Percentiles rank a stretch among this genome's conserved stretches.
Evolutionary conservation across 2,888 invertebrate species (phyloP).

Genomic region (Dioctria linearis): DNA sequence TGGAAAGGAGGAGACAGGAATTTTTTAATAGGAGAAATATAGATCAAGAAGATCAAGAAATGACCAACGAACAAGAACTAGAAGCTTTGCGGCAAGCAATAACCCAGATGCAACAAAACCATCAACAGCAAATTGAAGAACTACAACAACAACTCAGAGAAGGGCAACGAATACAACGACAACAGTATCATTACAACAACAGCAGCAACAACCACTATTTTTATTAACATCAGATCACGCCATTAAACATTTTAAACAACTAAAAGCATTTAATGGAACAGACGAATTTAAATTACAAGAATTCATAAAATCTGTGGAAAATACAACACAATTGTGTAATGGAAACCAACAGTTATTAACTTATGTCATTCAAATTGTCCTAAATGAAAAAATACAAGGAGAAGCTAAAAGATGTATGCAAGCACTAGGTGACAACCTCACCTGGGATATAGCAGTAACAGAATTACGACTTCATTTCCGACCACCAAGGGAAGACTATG

Average conservation of each 20-base stretch:
- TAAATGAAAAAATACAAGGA: conserved; percentile 33
- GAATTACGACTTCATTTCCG: conserved; percentile 35
- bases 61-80: no score
- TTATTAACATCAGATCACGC: no score
- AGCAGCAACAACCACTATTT: no score
- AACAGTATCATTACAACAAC: no score
- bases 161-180: neutral
- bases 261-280: conserved; percentile 10
- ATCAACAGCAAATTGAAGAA: no score
- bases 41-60: no score
- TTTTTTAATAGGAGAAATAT: no score
- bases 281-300: conserved; percentile 4
- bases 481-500: conserved; percentile 17
- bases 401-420: conserved; percentile 41
- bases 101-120: no score
- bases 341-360: neutral
- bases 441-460: neutral
- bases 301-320: conserved; percentile 7
- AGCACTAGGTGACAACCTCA: neutral
- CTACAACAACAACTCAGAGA: no score
- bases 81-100: no score
- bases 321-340: neutral
- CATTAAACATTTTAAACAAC: no score
- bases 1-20: no score
- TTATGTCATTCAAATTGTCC: neutral